Evolutionary conservation across 2,797 vertebrate genomes (phyloP).

Genomic region (Xenentodon cancila): DNA sequence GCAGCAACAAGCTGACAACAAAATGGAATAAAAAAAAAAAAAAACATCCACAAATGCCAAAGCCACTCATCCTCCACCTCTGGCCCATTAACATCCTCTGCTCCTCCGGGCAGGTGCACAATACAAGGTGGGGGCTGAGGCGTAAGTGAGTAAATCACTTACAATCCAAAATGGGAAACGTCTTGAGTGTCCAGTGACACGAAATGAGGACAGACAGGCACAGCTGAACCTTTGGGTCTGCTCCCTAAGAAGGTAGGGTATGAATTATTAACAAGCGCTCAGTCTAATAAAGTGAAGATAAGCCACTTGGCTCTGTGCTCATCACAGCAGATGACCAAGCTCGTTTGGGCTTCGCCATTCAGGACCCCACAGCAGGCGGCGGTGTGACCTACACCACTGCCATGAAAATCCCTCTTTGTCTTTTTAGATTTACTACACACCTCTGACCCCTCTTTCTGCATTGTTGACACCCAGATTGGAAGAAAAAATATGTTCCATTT

Average conservation of each 20-base stretch:
- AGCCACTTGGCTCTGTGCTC: conserved; percentile 41
- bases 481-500: too few relatives aligned
- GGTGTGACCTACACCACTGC: conserved; percentile 8
- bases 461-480: too few relatives aligned
- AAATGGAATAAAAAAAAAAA: conserved; percentile 16
- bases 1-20: conserved; percentile 11
- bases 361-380: conserved; percentile 28
- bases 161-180: conserved; percentile 46
- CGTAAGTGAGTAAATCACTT: conserved; percentile 60
- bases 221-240: conserved; percentile 58
- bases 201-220: conserved; percentile 54
- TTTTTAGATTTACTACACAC: too few relatives aligned
- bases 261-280: conserved; percentile 74
- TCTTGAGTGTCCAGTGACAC: conserved; percentile 53
- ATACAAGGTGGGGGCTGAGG: conserved; percentile 20
- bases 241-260: conserved; percentile 56
- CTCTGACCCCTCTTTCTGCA: too few relatives aligned
- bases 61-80: conserved; percentile 39
- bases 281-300: conserved; percentile 60
- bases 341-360: conserved; percentile 33
- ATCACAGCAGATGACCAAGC: conserved; percentile 21
- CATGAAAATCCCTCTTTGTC: too few relatives aligned
- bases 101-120: conserved; percentile 60
- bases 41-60: conserved; percentile 9
- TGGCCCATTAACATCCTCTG: conserved; percentile 45